Base-by-base conservation (phyloP, 2,888 invertebrate species). In the Mythimna ferrago region DNA sequence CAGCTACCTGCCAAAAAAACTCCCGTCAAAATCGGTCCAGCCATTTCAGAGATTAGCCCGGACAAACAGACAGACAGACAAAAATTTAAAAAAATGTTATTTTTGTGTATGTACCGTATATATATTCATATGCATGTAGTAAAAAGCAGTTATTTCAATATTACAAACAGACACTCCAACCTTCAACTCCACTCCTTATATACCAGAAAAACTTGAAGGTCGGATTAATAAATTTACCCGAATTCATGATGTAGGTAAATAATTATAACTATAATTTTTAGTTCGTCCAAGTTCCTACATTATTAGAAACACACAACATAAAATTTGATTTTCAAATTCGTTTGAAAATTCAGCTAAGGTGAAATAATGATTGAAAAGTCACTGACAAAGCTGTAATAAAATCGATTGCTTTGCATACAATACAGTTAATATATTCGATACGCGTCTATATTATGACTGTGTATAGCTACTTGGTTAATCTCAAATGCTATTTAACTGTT, bases 321-420 rank as follows among this genome's bases (percentile, higher is more conserved):
- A 32, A 62, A 77, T 81, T 81, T 32, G 58, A 56, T 76, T 61
- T 81, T 35, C 48, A 67, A 78, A 77, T 77, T 53, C 10, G 26
- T 67, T 63, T 32, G 26, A 56, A 77, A 67, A 74, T 51, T 19
- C 5, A 35, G 21, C 41, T 32, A 62, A 82, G 66, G 71, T 82
- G 64, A 73, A 71, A 57, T 7, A 21, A 32, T 38, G 44, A 56
- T 51, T 41, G 48, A 16, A 70, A 74, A 56, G 69, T 71, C 57
- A 71, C 7, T 56, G 62, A 44, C 64, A 44, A 71, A 21, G 80
- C 44, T 44, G 5, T 61, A 80, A 71, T 64, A 51, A 60, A 80
- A 67, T 66, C 41, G 11, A 83, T 48, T 65, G 61, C 11, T 86
- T 84, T 76, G 69, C 81, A 84, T 84, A 84, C 78, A 81, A 83